Evolutionary conservation across 2,888 invertebrate species (phyloP).

Genomic region (Orchesella flavescens): DNA sequence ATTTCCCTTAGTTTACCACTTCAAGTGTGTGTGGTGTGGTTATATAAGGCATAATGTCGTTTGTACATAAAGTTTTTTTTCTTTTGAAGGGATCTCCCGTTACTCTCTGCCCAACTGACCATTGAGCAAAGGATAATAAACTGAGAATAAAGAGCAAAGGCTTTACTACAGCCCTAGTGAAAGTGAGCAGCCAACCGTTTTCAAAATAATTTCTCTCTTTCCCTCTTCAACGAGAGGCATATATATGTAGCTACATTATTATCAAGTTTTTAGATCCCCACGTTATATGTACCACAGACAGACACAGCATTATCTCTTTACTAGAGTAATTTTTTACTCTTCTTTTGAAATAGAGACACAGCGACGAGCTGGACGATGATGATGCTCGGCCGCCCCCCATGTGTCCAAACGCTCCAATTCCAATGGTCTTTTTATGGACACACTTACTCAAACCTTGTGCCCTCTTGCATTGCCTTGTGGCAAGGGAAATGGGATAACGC

Average conservation of each 20-base stretch:
- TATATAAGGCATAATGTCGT: too few species aligned
- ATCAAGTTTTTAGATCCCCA: neutral
- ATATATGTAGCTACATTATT: neutral
- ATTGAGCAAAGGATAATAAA: constrained; percentile 51
- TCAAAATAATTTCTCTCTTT: constrained; percentile 28
- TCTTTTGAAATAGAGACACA: constrained; percentile 29
- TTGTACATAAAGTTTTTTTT: neutral
- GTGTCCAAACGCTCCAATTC: constrained; percentile 8
- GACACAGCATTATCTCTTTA: constrained; percentile 39
- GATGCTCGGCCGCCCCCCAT: neutral
- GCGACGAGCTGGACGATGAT: constrained; percentile 27
- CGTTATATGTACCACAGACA: constrained; percentile 4
- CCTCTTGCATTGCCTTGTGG: constrained; percentile 14
- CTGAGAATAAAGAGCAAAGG: constrained; percentile 40
- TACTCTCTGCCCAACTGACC: constrained; percentile 33
- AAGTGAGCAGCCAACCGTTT: constrained; percentile 46
- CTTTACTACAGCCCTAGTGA: constrained; percentile 25
- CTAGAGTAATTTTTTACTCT: constrained; percentile 45
- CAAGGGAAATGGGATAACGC: constrained; percentile 33
- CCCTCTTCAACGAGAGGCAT: neutral
- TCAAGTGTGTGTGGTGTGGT: neutral
- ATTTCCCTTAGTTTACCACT: constrained; percentile 10
- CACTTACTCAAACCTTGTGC: constrained; percentile 25
- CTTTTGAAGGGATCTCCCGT: neutral
- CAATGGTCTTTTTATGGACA: constrained; percentile 47